Evolutionary conservation across 2,888 invertebrate genomes (phyloP).

Genomic region (Dolichomitus sp.): DNA sequence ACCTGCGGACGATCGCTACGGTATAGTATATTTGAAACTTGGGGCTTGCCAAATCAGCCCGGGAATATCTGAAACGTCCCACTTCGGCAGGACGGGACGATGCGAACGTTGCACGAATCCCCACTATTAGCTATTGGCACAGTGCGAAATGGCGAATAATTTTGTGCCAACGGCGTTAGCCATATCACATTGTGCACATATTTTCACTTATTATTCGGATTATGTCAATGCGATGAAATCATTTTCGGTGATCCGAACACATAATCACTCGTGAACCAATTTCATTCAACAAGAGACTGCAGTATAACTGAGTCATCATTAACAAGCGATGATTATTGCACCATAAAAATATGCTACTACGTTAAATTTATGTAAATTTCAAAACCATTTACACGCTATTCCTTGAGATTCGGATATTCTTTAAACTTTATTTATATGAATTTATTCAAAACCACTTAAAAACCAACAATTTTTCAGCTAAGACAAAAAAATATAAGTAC

Average conservation of each 20-base stretch:
- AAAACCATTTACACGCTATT: neutral
- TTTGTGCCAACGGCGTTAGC: conserved; percentile 12
- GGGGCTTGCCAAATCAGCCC: conserved; percentile 73
- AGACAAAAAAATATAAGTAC: no score
- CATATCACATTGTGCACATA: neutral
- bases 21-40: conserved; percentile 9
- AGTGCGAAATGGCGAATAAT: conserved; percentile 37
- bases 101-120: conserved; percentile 8
- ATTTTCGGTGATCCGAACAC: neutral
- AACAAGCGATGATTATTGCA: neutral
- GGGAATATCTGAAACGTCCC: conserved; percentile 64
- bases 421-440: no score
- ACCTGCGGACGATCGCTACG: conserved; percentile 43
- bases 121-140: conserved; percentile 30
- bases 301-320: neutral
- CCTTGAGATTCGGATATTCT: neutral
- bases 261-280: no score
- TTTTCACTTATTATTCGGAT: neutral
- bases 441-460: no score
- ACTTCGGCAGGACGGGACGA: conserved; percentile 43
- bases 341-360: neutral
- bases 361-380: neutral
- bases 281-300: neutral
- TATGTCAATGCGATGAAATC: neutral
- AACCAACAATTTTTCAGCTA: no score